Conservation (phyloP, 1,140 invertebrate genomes). For the Anoplophora glabripennis region DNA sequence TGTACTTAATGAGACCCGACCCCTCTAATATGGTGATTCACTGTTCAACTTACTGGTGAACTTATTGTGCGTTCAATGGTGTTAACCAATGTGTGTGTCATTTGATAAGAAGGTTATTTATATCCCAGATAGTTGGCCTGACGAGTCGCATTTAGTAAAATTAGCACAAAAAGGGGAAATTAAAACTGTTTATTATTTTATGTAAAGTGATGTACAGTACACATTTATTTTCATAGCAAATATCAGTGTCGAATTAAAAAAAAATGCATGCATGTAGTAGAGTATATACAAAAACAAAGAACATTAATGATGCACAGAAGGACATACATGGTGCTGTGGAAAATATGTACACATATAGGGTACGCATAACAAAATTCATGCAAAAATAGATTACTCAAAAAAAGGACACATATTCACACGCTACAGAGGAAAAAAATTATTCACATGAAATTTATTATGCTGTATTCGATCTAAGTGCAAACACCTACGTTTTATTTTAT, state of each 20-base stretch:
- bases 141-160: conserved; percentile 8
- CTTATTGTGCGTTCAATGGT: no score
- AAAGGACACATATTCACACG: not conserved
- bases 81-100: conserved; percentile 13
- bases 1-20: no score
- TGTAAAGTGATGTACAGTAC: not conserved
- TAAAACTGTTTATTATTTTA: conserved; percentile 4
- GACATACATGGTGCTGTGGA: conserved; percentile 15
- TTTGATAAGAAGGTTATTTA: conserved; percentile 17
- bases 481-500: no score
- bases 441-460: conserved; percentile 22
- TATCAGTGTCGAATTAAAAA: conserved; percentile 8
- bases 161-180: conserved; percentile 18
- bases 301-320: conserved; percentile 12
- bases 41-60: no score
- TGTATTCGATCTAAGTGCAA: conserved; percentile 4
- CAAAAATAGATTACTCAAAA: conserved; percentile 2
- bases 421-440: not conserved
- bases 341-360: conserved; percentile 2
- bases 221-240: conserved; percentile 1
- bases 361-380: conserved; percentile 19
- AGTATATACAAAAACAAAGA: conserved; percentile 13
- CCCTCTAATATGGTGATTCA: no score
- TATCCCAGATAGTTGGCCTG: conserved; percentile 3
- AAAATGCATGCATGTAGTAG: conserved; percentile 14